phyloP scores from a whole-genome alignment of 1,140 invertebrate genomes.

The Leptonema lineaticorne region DNA sequence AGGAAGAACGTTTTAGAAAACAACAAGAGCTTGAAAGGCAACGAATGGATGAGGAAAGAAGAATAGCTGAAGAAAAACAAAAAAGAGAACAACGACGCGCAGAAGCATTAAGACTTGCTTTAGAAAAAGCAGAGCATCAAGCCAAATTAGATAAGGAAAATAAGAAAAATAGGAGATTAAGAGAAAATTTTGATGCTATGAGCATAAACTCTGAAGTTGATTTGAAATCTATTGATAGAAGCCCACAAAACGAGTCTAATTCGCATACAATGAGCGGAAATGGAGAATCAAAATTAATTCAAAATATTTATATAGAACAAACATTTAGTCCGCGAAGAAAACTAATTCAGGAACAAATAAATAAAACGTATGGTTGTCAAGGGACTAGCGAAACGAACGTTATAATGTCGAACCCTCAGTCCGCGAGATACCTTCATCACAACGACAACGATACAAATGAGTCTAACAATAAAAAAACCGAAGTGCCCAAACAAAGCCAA shows the following conservation, averaged over 20 bases:
- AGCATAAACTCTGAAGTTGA: conserved; percentile 48
- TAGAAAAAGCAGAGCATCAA: conserved; percentile 63
- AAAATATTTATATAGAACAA: conserved; percentile 40
- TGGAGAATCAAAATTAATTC: conserved; percentile 39
- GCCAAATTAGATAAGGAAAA: conserved; percentile 60
- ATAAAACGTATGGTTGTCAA: conserved; percentile 8
- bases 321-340: conserved; percentile 35
- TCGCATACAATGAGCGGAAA: conserved; percentile 24
- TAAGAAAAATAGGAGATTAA: conserved; percentile 41
- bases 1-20: conserved; percentile 66
- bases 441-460: conserved; percentile 20
- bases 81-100: conserved; percentile 60
- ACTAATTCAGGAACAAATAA: conserved; percentile 22
- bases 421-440: conserved; percentile 26
- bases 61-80: conserved; percentile 61
- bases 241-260: conserved; percentile 14
- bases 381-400: conserved; percentile 31
- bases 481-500: conserved; percentile 25
- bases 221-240: conserved; percentile 9
- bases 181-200: conserved; percentile 42
- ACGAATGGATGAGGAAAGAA: conserved; percentile 60
- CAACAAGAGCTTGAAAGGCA: conserved; percentile 66
- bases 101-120: conserved; percentile 60
- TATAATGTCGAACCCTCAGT: conserved; percentile 38
- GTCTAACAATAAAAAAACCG: conserved; percentile 21